These are phyloP conservation scores for Villa cingulata DNA, from an alignment of 2,888 invertebrate genomes.

Conservation along the genomic window DNA sequence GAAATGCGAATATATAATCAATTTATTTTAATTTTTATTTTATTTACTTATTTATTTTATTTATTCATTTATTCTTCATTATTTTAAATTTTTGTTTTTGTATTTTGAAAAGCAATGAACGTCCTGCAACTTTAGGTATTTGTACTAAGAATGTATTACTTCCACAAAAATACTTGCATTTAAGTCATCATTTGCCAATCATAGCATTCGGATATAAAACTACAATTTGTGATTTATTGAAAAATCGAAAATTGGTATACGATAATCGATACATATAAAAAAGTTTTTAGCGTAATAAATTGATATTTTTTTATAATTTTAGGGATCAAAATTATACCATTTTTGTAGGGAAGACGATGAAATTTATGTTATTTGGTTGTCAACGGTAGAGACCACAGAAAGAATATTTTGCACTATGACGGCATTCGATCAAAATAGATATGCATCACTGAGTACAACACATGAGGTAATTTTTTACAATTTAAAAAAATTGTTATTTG, in stretches of 20 bases:
- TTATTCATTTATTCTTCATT: too few species aligned
- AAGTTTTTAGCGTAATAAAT: background rate
- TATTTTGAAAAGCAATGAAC: too few species aligned
- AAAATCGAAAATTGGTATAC: conserved; percentile 15
- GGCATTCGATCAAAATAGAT: conserved; percentile 21
- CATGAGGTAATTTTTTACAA: conserved; percentile 18
- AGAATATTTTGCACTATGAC: conserved; percentile 21
- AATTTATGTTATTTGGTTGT: conserved; percentile 21
- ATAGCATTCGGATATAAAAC: conserved; percentile 23
- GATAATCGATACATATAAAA: too few species aligned
- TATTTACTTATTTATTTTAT: background rate
- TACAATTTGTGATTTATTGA: conserved; percentile 16
- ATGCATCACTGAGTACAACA: conserved; percentile 21
- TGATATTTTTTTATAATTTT: background rate
- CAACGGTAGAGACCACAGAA: conserved; percentile 22
- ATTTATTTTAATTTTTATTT: too few species aligned
- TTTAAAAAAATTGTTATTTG: too few species aligned
- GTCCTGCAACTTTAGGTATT: conserved; percentile 21
- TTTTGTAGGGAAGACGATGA: conserved; percentile 15
- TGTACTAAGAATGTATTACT: conserved; percentile 22
- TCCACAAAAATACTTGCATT: conserved; percentile 18
- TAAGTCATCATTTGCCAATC: conserved; percentile 22
- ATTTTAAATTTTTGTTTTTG: too few species aligned
- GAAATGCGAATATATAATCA: background rate
- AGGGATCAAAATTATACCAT: conserved; percentile 13